Conservation (phyloP, 2,888 invertebrate genomes). For the Sesamia inferens region DNA sequence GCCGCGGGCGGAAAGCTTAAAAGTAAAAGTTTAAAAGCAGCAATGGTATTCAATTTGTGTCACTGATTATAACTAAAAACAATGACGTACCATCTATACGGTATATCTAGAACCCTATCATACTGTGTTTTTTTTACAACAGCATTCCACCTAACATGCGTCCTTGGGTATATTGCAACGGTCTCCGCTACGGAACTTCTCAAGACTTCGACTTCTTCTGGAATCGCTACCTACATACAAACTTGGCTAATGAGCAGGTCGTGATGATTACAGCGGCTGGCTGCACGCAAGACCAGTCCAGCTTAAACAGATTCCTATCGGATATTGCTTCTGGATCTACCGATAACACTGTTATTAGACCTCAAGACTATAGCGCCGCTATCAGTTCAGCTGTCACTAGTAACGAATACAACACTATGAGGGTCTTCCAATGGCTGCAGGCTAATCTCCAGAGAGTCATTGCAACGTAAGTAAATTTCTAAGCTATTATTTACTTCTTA, state of each 20-base stretch:
- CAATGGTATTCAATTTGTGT: not conserved
- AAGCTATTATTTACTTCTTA: not conserved
- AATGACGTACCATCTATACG: not conserved
- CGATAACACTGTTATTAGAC: slow-evolving; percentile 71
- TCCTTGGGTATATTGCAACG: slow-evolving; percentile 93
- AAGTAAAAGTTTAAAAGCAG: not conserved
- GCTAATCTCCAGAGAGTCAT: slow-evolving; percentile 69
- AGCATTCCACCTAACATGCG: slow-evolving; percentile 89
- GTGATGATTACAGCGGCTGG: slow-evolving; percentile 92
- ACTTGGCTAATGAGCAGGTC: slow-evolving; percentile 92
- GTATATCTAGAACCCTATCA: not conserved
- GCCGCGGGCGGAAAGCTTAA: too few species aligned
- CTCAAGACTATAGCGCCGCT: slow-evolving; percentile 82
- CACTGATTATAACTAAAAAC: not conserved
- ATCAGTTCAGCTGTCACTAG: slow-evolving; percentile 87
- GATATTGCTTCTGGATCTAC: slow-evolving; percentile 73
- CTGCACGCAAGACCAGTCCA: slow-evolving; percentile 89
- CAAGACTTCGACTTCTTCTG: slow-evolving; percentile 92
- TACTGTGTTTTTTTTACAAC: slow-evolving; percentile 5
- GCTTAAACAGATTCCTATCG: slow-evolving; percentile 74
- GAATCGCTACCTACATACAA: slow-evolving; percentile 89
- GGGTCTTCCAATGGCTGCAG: slow-evolving; percentile 89
- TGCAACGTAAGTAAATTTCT: slow-evolving; percentile 20
- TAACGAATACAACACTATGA: slow-evolving; percentile 89
- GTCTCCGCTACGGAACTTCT: slow-evolving; percentile 91